Percentiles rank a stretch among this genome's conserved stretches.
Evolutionary conservation across 2,888 invertebrate genomes (phyloP).

Genomic region (Diploptera punctata): DNA sequence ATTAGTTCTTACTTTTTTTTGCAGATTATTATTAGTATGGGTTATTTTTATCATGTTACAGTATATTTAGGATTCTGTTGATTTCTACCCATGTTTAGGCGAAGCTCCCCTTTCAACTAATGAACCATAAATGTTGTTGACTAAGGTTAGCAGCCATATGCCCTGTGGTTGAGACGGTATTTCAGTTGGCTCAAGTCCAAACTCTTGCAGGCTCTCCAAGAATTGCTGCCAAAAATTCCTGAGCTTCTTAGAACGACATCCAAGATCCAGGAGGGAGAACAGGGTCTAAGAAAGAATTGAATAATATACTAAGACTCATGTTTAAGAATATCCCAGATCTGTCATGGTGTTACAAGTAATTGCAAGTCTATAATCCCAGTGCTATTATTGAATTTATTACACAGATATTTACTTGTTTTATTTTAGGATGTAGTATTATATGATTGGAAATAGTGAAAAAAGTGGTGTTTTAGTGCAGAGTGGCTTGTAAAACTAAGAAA

Average conservation of each 20-base stretch:
- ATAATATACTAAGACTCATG: too few relatives aligned
- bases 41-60: too few relatives aligned
- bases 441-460: not conserved
- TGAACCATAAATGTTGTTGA: slow-evolving; percentile 19
- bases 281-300: not conserved
- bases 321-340: slow-evolving; percentile 20
- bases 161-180: slow-evolving; percentile 8
- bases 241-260: slow-evolving; percentile 21
- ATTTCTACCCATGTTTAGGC: too few relatives aligned
- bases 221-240: slow-evolving; percentile 31
- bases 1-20: too few relatives aligned
- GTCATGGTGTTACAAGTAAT: slow-evolving; percentile 7
- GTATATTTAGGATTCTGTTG: too few relatives aligned
- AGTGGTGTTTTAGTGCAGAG: not conserved
- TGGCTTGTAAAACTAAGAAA: slow-evolving; percentile 46
- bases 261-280: slow-evolving; percentile 19
- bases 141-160: slow-evolving; percentile 32
- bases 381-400: too few relatives aligned
- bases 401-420: not conserved
- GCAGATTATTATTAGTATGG: too few relatives aligned
- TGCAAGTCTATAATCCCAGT: not conserved
- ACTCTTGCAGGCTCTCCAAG: slow-evolving; percentile 22
- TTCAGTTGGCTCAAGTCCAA: slow-evolving; percentile 28
- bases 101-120: too few relatives aligned
- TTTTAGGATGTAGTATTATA: slow-evolving; percentile 28